These are phyloP conservation scores for Cephus runcator DNA, from an alignment of 2,888 invertebrate species.

Conservation along the genomic window DNA sequence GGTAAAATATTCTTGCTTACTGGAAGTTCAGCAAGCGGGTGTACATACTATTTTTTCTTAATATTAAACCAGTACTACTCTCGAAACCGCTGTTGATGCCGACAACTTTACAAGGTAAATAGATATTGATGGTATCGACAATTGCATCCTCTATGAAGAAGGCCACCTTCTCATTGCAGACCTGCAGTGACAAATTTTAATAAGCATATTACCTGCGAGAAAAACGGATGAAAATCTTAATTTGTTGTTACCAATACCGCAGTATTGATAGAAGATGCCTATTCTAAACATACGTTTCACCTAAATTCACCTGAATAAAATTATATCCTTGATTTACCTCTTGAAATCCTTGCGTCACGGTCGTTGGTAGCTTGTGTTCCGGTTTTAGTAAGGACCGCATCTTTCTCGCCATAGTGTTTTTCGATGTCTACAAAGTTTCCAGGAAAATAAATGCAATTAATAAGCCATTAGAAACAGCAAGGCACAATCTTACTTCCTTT, in stretches of 20 bases:
- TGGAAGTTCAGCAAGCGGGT: constrained; percentile 40
- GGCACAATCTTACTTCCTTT: too few species aligned
- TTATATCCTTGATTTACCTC: constrained; percentile 31
- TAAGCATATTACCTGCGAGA: not conserved
- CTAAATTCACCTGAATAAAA: too few species aligned
- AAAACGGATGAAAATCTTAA: too few species aligned
- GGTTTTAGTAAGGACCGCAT: constrained; percentile 35
- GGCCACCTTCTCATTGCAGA: constrained; percentile 45
- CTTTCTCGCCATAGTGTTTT: constrained; percentile 26
- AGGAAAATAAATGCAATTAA: too few species aligned
- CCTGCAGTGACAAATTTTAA: constrained; percentile 25
- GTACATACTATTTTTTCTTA: constrained; percentile 43
- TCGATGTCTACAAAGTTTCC: constrained; percentile 24
- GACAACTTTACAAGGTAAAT: constrained; percentile 39
- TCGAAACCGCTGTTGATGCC: constrained; percentile 38
- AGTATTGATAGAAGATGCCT: too few species aligned
- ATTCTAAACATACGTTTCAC: too few species aligned
- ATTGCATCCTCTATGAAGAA: constrained; percentile 42
- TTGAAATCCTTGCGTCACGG: constrained; percentile 32
- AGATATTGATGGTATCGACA: constrained; percentile 22
- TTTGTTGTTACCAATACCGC: too few species aligned
- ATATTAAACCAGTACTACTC: constrained; percentile 42
- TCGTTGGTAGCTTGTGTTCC: constrained; percentile 33
- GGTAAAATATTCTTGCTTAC: constrained; percentile 24
- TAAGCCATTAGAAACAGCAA: too few species aligned